A percentile compares a stretch with the other conserved stretches of the same genome.
phyloP scores from a whole-genome alignment of 2,113 vertebrate species.

The Regulus satrapa region DNA sequence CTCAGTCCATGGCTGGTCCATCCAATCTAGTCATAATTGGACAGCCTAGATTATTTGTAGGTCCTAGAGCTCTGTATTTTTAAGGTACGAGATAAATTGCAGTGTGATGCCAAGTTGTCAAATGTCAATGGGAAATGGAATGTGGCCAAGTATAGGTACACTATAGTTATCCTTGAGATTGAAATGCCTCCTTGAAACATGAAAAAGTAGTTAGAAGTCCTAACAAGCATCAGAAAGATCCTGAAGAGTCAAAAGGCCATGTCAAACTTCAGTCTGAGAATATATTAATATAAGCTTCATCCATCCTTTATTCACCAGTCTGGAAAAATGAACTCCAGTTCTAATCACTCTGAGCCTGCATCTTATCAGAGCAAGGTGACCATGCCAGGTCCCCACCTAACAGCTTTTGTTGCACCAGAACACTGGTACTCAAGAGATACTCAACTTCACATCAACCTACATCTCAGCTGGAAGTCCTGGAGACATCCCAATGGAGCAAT shows the following conservation, averaged over 20 bases:
- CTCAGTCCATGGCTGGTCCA: background rate
- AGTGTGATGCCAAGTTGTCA: background rate
- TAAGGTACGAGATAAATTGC: background rate
- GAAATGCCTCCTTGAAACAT: background rate
- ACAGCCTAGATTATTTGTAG: background rate
- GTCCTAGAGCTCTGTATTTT: background rate
- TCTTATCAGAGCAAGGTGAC: background rate
- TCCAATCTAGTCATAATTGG: background rate
- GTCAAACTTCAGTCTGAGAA: background rate
- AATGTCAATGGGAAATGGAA: background rate
- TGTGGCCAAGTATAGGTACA: background rate
- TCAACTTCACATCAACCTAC: background rate
- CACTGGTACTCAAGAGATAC: background rate
- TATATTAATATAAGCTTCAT: background rate
- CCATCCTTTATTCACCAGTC: background rate
- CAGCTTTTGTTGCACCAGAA: background rate
- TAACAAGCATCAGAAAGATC: background rate
- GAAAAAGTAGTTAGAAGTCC: background rate
- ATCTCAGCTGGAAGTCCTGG: background rate
- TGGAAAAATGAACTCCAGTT: background rate
- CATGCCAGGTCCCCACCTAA: accelerated
- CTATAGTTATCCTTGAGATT: background rate
- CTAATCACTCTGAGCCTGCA: background rate
- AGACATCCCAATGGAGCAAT: background rate
- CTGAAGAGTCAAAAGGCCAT: background rate